phyloP scores from a whole-genome alignment of 1,140 invertebrate species.

The Listronotus oregonensis region DNA sequence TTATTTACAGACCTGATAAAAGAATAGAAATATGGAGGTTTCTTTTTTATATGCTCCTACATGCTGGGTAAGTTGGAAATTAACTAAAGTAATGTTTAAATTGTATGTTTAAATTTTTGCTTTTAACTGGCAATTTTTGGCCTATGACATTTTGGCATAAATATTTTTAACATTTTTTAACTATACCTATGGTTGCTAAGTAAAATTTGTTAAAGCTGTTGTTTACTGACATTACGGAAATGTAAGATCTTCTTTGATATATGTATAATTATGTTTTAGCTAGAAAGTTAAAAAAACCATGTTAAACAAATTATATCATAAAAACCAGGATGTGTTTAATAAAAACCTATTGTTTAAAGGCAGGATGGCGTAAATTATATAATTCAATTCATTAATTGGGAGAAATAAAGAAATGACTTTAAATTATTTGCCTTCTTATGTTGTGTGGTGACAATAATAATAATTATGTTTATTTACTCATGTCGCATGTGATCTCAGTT shows the following conservation, averaged over 20 bases:
- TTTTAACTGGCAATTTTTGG: too few species aligned
- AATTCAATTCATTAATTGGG: conserved; percentile 3
- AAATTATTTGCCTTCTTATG: not conserved
- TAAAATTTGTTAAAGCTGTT: too few species aligned
- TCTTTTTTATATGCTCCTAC: conserved; percentile 92
- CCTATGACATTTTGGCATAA: too few species aligned
- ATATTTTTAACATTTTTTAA: too few species aligned
- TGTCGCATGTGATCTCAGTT: not conserved
- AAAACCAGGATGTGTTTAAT: conserved; percentile 2
- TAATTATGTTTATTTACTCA: not conserved
- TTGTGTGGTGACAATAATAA: not conserved
- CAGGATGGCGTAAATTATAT: conserved; percentile 3
- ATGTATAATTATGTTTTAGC: too few species aligned
- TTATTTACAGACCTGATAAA: conserved; percentile 93
- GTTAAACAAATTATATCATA: conserved; percentile 4
- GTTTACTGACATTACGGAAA: too few species aligned
- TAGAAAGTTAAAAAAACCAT: not conserved
- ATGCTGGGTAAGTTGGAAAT: conserved; percentile 86
- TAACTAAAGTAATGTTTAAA: too few species aligned
- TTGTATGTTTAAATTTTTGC: too few species aligned
- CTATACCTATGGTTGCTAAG: too few species aligned
- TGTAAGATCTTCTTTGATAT: too few species aligned
- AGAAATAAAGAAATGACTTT: conserved; percentile 12
- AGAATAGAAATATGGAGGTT: conserved; percentile 92
- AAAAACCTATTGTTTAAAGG: not conserved